Evolutionary conservation across 2,797 vertebrate genomes (phyloP).

Genomic region (Tympanoctomys barrerae): DNA sequence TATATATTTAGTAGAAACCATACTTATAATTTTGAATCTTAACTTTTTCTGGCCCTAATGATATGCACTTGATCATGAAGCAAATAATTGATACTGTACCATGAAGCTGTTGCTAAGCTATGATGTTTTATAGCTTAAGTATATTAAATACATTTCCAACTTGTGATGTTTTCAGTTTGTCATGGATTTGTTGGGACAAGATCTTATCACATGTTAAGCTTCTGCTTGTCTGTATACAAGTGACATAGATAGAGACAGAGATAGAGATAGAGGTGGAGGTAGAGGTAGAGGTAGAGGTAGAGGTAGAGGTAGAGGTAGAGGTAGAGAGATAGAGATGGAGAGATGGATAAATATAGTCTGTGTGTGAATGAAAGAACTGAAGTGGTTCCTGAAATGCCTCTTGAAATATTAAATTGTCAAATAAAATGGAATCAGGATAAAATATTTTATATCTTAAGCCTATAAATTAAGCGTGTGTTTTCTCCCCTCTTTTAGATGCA

Average conservation of each 20-base stretch:
- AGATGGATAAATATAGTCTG: neutral
- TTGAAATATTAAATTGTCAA: conserved; percentile 36
- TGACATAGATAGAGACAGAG: neutral
- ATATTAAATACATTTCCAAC: neutral
- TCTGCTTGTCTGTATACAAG: neutral
- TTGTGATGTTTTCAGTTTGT: neutral
- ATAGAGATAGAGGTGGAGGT: neutral
- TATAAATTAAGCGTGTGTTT: neutral
- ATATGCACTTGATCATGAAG: neutral
- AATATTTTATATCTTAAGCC: neutral
- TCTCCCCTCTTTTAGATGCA: neutral
- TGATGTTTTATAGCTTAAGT: neutral
- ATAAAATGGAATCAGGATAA: conserved; percentile 8
- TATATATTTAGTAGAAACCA: neutral
- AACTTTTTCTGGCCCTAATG: neutral
- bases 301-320: no score
- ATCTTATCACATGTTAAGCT: neutral
- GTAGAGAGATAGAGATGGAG: neutral
- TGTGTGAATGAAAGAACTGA: conserved; percentile 22
- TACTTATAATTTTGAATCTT: neutral
- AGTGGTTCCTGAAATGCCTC: conserved; percentile 22
- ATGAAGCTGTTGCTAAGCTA: neutral
- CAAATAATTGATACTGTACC: neutral
- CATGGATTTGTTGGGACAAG: neutral
- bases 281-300: neutral